Base-by-base conservation (phyloP, 2,113 vertebrate species). In the Tringa solitaria region DNA sequence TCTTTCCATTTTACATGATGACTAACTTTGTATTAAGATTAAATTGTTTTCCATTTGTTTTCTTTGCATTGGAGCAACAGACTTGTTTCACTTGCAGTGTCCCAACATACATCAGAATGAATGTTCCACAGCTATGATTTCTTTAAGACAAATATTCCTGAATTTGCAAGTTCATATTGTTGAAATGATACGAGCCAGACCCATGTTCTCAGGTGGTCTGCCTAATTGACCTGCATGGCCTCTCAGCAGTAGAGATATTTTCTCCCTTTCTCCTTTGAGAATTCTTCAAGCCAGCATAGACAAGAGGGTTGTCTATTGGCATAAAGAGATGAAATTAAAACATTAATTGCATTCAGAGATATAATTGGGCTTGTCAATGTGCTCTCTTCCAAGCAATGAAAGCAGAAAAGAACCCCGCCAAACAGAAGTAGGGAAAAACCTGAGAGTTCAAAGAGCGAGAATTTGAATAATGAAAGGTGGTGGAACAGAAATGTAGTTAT, bases 271-370 rank as follows among this genome's bases (percentile, higher is more conserved):
- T 45, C 8, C n/a, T 84, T 35, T n/a, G 33, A 75, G 50, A 91
- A 63, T 78, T 37, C 6, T 48, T 76, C 64, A 46, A n/a, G 19
- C 4, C 24, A 32, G 7, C 0, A 2, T 32, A 37, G 2, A 37
- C 15, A 35, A 19, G 17, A n/a, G 8, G 4, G 1, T 24, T 84
- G 78, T 68, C 23, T 4, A 6, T 18, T 37, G 33, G 4, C 30
- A 33, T 19, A 30, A 74, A 63, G 12, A 26, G 14, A 26, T 54
- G 46, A 75, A 78, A 87, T 84, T 63, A 57, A 30, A 70, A 37
- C 16, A 53, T 50, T n/a, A 14, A 10, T 61, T 2, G 8, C 24
- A 27, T 33, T 22, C 0, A 0, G 48, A 68, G 8, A 16, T 27
- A 41, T 37, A 81, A 68, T 12, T 45, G 14, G 46, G 7, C 5